A percentile compares a stretch with the other conserved stretches of the same genome.
phyloP scores from a whole-genome alignment of 2,113 vertebrate genomes.

The Barnardius zonarius region DNA sequence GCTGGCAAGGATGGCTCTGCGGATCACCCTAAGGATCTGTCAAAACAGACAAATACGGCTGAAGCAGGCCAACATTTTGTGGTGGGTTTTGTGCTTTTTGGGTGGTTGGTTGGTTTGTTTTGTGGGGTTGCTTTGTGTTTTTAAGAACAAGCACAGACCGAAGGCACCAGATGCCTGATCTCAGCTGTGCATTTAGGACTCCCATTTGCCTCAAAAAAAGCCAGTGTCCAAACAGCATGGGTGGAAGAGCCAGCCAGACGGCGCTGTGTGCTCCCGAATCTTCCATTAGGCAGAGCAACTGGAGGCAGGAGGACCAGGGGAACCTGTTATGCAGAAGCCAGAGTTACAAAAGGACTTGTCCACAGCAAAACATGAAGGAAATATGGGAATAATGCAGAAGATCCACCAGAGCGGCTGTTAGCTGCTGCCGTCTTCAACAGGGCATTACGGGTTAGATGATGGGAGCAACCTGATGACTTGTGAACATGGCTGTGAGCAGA shows the following conservation, averaged over 20 bases:
- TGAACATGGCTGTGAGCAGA: not conserved
- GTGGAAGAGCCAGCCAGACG: not conserved
- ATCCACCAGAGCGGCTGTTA: not conserved
- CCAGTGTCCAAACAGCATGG: not conserved
- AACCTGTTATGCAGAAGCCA: conserved; percentile 9
- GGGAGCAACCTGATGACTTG: not conserved
- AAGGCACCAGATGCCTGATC: not conserved
- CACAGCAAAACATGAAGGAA: not conserved
- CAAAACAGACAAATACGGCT: not conserved
- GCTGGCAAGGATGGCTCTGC: not conserved
- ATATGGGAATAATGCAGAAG: not conserved
- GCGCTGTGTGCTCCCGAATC: fast-evolving
- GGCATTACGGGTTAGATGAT: fast-evolving
- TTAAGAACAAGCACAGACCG: not conserved
- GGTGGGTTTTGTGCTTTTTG: not conserved
- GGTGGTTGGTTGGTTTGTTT: not conserved
- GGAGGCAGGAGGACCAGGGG: conserved; percentile 4
- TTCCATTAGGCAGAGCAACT: not conserved
- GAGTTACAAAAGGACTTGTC: not conserved
- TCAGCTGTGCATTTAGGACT: not conserved
- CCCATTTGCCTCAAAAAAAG: not conserved
- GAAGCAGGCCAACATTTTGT: not conserved
- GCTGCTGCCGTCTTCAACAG: not conserved
- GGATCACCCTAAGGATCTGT: not conserved
- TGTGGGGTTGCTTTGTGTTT: not conserved